Evolutionary conservation across 2,113 vertebrate species (phyloP), one percentile per base, ranked within the genome.

Genomic region (Rhineura floridana): DNA sequence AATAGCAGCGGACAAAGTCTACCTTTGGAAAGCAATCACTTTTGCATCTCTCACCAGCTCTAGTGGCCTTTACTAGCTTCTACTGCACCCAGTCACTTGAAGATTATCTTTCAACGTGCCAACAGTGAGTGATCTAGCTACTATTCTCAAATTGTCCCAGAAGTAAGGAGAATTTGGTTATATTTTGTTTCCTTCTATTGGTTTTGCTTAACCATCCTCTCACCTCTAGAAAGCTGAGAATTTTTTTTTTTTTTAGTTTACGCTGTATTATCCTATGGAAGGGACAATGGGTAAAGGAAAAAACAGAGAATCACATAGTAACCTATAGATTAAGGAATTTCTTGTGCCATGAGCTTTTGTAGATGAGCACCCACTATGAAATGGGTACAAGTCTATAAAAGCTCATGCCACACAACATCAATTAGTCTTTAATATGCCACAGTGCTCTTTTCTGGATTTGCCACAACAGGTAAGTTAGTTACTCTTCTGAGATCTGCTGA

Each of bases 1-100:
- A 42, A 72, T 0, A 72, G 10, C 13, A 4, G 39, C 93, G 89
- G 21, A 93, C 89, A 94, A 94, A 94, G 93, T 90, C 72, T 79
- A 87, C 33, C 17, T 46, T 89, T 83, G 87, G 73, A 30, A 87
- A 93, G 62, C 39, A 77, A 21, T 69, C 23, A 73, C 36, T 75
- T 83, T 76, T 65, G 15, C 50, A 5, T n/a, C 17, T 21, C 63
- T 63, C n/a, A 44, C 33, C 11, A 1, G 1, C 67, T 39, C 2
- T 6, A 50, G 39, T 78, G 36, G 76, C 65, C 3, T 69, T 0
- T 21, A 3, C 10, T 39, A 87, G 30, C 62, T 8, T 39, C 44
- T 10, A 5, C 10, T 85, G 48, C 78, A 13, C 42, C 85, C 55
- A 23, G 85, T 17, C 4, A 13, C 13, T 70, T 79, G 55, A 69